Base-by-base conservation (phyloP, 2,888 invertebrate genomes). In the Phengaris alcon region DNA sequence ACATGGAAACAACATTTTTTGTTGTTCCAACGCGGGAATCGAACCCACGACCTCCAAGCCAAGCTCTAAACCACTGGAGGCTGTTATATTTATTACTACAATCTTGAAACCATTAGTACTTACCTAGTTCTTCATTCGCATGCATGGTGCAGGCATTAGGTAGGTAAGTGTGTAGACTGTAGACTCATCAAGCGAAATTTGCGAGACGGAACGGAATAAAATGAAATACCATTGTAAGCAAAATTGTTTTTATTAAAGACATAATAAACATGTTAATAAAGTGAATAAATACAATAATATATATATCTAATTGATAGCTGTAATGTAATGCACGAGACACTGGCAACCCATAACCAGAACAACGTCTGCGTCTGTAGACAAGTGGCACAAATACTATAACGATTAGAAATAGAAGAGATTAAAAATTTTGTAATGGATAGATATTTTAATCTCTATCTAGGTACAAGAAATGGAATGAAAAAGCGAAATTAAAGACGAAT, bases 241-340 rank as follows among this genome's bases (percentile, higher is more conserved):
- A 22, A 22, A 90, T 90, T 88, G 84, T 91, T 93, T 82, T 93
- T 93, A 93, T 92, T 93, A 93, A 91, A 93, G 91, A 90, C 89
- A 89, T 93, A 93, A 92, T 93, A 93, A 93, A 93, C 91, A 93
- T 92, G 88, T 90, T 91, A 88, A 90, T 92, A 91, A 92, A 92
- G 90, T 91, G 92, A 91, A 91, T 92, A 88, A 89, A 90, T 92
- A 92, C 90, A 90, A 89, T 90, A 89, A 87, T 87, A 83, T 84
- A 83, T 84, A 86, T 48, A 22, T 2, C 3, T 88, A 85, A 87
- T 89, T 81, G 82, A 83, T 87, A 87, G 88, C 85, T 84, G 85
- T 87, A 85, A 86, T 87, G 82, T 85, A 79, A 86, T 87, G 88
- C 84, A 86, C 84, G 86, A 85, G 79, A 81, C 87, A 85, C 88